These are phyloP conservation scores for Schrankia costaestrigalis DNA, from an alignment of 2,888 invertebrate species.

Conservation along the genomic window DNA sequence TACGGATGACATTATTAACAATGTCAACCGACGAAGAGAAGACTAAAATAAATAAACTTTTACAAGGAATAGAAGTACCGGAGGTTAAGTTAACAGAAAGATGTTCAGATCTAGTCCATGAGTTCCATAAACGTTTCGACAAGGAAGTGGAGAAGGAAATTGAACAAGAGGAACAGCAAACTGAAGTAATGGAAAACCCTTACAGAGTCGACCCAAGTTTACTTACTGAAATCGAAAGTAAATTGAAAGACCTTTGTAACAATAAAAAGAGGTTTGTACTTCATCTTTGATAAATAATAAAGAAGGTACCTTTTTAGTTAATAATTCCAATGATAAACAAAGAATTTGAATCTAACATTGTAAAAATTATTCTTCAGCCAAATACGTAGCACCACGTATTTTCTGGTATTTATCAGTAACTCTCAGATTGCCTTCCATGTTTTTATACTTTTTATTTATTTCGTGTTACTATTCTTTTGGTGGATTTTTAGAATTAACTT, in stretches of 20 bases:
- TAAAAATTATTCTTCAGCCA: too few species aligned
- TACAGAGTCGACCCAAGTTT: slow-evolving; percentile 51
- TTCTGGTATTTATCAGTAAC: too few species aligned
- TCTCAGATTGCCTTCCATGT: too few species aligned
- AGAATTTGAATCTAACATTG: too few species aligned
- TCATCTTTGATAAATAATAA: neutral
- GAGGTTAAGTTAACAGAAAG: slow-evolving; percentile 61
- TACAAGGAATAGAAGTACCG: slow-evolving; percentile 59
- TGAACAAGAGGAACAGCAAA: slow-evolving; percentile 16
- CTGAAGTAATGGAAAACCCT: slow-evolving; percentile 51
- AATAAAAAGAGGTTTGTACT: slow-evolving; percentile 51
- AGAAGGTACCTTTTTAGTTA: too few species aligned
- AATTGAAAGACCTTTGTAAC: slow-evolving; percentile 46
- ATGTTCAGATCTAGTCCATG: slow-evolving; percentile 52
- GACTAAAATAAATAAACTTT: slow-evolving; percentile 55
- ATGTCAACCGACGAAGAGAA: slow-evolving; percentile 73
- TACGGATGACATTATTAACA: too few species aligned
- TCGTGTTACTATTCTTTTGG: too few species aligned
- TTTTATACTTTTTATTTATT: too few species aligned
- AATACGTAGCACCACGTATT: too few species aligned
- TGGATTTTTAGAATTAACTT: too few species aligned
- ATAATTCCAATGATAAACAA: too few species aligned
- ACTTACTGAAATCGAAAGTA: slow-evolving; percentile 59
- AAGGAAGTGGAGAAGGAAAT: slow-evolving; percentile 47
- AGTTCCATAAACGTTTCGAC: slow-evolving; percentile 52